Percentiles rank a stretch among this genome's conserved stretches.
Conservation (phyloP, 92 coral and sea anemone species). For the Meandrina meandrites region DNA sequence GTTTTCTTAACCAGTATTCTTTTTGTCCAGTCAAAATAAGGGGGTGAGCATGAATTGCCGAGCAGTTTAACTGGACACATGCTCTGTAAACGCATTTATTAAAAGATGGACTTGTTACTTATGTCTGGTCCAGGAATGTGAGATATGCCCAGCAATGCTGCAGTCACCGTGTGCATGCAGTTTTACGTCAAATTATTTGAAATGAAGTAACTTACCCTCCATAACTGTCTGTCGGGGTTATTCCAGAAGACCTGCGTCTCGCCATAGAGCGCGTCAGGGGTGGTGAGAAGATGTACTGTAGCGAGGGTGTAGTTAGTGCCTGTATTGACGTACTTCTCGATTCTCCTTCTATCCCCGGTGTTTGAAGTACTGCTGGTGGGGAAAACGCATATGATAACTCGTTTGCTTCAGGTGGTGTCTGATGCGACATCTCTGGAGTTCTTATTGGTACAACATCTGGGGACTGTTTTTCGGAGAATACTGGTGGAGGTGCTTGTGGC, state of each 20-base stretch:
- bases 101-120: too few relatives aligned
- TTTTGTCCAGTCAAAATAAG: too few relatives aligned
- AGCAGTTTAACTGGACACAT: too few relatives aligned
- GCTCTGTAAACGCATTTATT: too few relatives aligned
- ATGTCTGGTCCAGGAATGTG: too few relatives aligned
- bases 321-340: constrained; percentile 1
- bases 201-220: background rate
- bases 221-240: constrained; percentile 31
- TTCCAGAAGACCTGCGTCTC: constrained; percentile 68
- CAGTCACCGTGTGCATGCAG: too few relatives aligned
- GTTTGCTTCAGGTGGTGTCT: constrained; percentile 12
- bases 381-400: constrained; percentile 64
- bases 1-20: too few relatives aligned
- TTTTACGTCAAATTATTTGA: background rate
- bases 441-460: background rate
- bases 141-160: too few relatives aligned
- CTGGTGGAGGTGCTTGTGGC: background rate
- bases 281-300: constrained; percentile 86
- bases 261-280: constrained; percentile 90
- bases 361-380: constrained; percentile 72
- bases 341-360: constrained; percentile 29
- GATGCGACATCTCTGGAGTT: background rate
- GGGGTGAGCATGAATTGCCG: too few relatives aligned
- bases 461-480: background rate
- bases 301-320: constrained; percentile 52